Base-by-base conservation (phyloP, 2,797 vertebrate genomes). In the Cossypha niveicapilla region DNA sequence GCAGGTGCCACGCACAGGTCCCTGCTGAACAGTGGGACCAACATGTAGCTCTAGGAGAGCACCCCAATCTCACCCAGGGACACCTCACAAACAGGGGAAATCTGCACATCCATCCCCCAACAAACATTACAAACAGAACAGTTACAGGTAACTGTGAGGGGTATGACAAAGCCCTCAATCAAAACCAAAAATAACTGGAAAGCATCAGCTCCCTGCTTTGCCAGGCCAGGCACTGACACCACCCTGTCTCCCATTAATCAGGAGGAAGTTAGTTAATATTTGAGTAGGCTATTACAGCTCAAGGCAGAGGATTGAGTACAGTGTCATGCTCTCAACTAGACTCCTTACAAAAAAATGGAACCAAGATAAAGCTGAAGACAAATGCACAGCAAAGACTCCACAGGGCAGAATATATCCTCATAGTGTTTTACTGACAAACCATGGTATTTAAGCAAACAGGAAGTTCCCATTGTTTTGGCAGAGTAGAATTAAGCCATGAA, bases 21-120 rank as follows among this genome's bases (percentile, higher is more conserved):
- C 57, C 42, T 45, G 88, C 51, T 62, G 70, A 84, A 66, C 37
- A 39, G 41, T 7, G 19, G 34, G 10, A 10, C 11, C 54, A 54
- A 2, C 57, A 50, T 7, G 8, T 5, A 42, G 62, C 48, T 60
- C n/a, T 1, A 32, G 2, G 9, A 76, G 8, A 71, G 22, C 48
- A 41, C 4, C 32, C 30, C 27, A 11, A 2, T 4, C 67, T 42
- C 79, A 53, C 3, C 25, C 76, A 32, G 47, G 39, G 27, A 66
- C 12, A 44, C 3, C 22, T 14, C 39, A 27, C 7, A 5, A 1
- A 6, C 5, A 53, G 45, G 28, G 14, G 7, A 27, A 32, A 32
- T 3, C n/a, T 5, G 6, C 28, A 24, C 2, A 13, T 3, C 21
- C 42, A 27, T 18, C 32, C 23, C 48, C 11, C 16, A 41, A 1